Percentiles rank a stretch among this genome's conserved stretches.
phyloP scores from a whole-genome alignment of 2,797 vertebrate species.

The Phrynocephalus vlangalii region DNA sequence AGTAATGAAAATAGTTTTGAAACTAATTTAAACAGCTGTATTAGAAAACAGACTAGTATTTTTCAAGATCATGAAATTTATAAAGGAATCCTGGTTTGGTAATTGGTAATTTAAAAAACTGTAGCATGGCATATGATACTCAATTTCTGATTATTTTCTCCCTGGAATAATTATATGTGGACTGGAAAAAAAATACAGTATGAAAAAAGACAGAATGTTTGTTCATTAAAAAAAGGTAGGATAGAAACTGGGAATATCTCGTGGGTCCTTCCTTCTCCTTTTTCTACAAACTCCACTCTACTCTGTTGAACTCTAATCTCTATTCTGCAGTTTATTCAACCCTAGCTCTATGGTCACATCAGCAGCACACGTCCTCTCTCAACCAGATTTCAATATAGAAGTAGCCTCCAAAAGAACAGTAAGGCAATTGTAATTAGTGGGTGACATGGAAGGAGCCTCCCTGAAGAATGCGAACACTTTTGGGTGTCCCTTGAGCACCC shows the following conservation, averaged over 20 bases:
- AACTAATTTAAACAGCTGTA: not conserved
- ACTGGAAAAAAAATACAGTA: not conserved
- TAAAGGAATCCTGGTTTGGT: not conserved
- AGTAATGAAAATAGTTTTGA: slow-evolving; percentile 9
- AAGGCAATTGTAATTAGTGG: too few species aligned
- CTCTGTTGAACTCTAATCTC: too few species aligned
- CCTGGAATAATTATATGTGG: not conserved
- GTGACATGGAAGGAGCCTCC: too few species aligned
- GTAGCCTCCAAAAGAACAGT: too few species aligned
- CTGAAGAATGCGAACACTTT: too few species aligned
- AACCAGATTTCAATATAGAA: too few species aligned
- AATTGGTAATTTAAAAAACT: not conserved
- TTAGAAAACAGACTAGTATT: not conserved
- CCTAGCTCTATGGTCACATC: too few species aligned
- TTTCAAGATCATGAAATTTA: not conserved
- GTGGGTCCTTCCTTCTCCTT: not conserved
- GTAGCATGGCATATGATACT: not conserved
- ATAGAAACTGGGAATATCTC: not conserved
- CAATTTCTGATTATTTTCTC: not conserved
- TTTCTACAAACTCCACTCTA: not conserved
- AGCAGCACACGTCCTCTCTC: too few species aligned
- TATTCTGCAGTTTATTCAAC: too few species aligned
- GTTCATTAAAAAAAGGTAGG: not conserved
- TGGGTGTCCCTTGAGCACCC: too few species aligned
- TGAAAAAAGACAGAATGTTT: not conserved